phyloP scores from a whole-genome alignment of 2,113 vertebrate species.

The Rana temporaria region DNA sequence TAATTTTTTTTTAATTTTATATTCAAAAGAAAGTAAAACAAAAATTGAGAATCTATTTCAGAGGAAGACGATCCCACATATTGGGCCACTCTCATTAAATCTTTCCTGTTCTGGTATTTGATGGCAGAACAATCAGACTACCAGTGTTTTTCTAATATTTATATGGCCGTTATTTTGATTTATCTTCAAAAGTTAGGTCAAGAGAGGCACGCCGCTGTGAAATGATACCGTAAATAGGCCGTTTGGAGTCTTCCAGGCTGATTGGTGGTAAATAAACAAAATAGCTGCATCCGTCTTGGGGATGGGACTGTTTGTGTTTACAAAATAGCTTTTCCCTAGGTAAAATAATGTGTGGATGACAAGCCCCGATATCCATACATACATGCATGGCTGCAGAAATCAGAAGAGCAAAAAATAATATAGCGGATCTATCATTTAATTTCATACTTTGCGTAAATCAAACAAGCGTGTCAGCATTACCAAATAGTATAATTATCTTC shows the following conservation, averaged over 20 bases:
- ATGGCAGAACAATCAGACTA: slow-evolving; percentile 36
- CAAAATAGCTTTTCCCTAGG: background rate
- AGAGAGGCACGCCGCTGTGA: slow-evolving; percentile 16
- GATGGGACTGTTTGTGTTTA: slow-evolving; percentile 4
- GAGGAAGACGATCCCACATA: slow-evolving; percentile 26
- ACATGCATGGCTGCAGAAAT: no score
- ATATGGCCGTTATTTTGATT: slow-evolving; percentile 31
- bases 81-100: slow-evolving; percentile 35
- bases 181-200: slow-evolving; percentile 31
- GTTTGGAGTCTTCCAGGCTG: slow-evolving; percentile 7
- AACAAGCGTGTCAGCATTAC: no score
- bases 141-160: slow-evolving; percentile 37
- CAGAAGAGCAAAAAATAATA: no score
- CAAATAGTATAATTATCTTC: no score
- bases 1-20: slow-evolving; percentile 35
- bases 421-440: no score
- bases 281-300: slow-evolving; percentile 7
- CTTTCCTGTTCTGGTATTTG: slow-evolving; percentile 27
- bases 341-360: no score
- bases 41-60: background rate
- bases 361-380: no score
- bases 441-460: background rate
- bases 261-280: slow-evolving; percentile 45
- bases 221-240: background rate
- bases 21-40: background rate